Conservation (phyloP, 2,113 vertebrate genomes). For the Speoplatyrhinus poulsoni region DNA sequence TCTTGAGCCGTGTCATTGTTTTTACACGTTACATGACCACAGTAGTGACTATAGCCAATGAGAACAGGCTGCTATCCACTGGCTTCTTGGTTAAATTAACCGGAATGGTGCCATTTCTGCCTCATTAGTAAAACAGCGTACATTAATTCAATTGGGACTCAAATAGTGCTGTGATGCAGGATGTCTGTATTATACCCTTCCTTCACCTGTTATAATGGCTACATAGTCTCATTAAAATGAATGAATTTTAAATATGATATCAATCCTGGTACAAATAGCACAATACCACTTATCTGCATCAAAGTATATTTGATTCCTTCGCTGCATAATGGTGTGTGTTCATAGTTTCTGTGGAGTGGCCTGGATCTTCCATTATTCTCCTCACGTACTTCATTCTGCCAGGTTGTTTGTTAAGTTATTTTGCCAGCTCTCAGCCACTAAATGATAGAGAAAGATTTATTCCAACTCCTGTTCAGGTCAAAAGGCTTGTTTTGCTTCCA, state of each 20-base stretch:
- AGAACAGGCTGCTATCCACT: too few species aligned
- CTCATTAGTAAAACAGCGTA: constrained; percentile 45
- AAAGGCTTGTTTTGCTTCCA: constrained; percentile 62
- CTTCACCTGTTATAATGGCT: constrained; percentile 21
- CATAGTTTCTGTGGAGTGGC: constrained; percentile 12
- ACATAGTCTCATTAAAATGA: constrained; percentile 1
- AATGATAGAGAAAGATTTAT: constrained; percentile 65
- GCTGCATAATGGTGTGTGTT: constrained; percentile 17
- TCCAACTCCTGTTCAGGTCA: constrained; percentile 60
- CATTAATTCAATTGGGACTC: constrained; percentile 37
- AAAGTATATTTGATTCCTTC: constrained; percentile 8
- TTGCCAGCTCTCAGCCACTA: constrained; percentile 34
- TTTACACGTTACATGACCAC: constrained; percentile 22
- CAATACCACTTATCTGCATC: not conserved
- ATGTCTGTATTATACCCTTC: constrained; percentile 24
- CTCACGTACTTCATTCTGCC: constrained; percentile 39
- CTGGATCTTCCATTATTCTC: constrained; percentile 28
- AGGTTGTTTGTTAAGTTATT: constrained; percentile 50
- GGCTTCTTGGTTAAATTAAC: constrained; percentile 44
- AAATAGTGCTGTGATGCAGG: constrained; percentile 18
- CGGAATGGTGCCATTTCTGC: constrained; percentile 53
- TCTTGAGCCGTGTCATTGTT: not conserved
- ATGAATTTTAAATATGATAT: not conserved
- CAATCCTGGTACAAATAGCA: not conserved
- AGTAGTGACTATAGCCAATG: constrained; percentile 4